These are phyloP conservation scores for Opisthocomus hoazin DNA, from an alignment of 2,113 vertebrate genomes.

Conservation along the genomic window DNA sequence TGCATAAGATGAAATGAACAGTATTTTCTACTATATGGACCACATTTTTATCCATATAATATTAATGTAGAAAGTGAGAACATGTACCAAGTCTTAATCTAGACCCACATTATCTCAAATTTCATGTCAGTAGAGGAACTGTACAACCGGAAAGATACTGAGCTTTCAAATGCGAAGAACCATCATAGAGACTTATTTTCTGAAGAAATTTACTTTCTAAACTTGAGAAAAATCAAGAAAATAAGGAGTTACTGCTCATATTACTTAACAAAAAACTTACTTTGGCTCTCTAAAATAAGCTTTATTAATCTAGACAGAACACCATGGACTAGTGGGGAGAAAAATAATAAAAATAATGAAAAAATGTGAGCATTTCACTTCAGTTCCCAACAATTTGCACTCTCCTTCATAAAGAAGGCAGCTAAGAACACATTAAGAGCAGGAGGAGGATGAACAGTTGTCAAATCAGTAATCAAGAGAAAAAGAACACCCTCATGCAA, in stretches of 20 bases:
- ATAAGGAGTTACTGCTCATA: background rate
- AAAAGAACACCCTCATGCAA: slow-evolving; percentile 15
- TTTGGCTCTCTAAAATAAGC: background rate
- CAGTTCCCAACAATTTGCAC: background rate
- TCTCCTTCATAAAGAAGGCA: background rate
- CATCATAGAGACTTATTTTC: background rate
- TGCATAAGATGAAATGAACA: background rate
- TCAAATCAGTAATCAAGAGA: slow-evolving; percentile 48
- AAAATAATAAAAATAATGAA: background rate
- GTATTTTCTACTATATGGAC: slow-evolving; percentile 35
- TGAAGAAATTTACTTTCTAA: background rate
- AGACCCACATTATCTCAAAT: background rate
- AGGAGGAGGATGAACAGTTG: slow-evolving; percentile 21
- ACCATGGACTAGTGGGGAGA: background rate
- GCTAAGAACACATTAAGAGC: slow-evolving; percentile 14
- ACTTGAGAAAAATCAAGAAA: background rate
- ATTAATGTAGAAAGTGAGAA: slow-evolving; percentile 34
- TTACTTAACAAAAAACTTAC: background rate
- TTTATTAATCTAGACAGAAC: background rate
- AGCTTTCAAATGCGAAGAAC: background rate
- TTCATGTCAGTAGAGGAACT: background rate
- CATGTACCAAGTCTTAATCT: background rate
- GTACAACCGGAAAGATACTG: background rate
- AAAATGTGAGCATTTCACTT: background rate
- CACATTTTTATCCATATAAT: slow-evolving; percentile 42